Evolutionary conservation across 2,888 invertebrate species (phyloP), one percentile per base, ranked within the genome.

Genomic region (Drosophila tripunctata): DNA sequence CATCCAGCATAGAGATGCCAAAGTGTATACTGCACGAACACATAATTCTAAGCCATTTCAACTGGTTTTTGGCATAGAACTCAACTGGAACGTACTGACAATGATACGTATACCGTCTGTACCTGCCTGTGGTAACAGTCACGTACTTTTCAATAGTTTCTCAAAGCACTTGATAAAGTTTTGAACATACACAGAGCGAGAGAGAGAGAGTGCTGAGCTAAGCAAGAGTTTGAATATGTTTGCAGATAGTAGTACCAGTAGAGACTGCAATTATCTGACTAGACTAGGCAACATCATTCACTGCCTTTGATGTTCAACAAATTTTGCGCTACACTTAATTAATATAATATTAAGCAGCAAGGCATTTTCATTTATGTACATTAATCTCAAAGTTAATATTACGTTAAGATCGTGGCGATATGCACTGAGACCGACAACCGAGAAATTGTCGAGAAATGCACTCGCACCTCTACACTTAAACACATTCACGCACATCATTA

Each of bases 341-440:
- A 62, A 64, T 54, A 75, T 67, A 62, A 68, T 67, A n/a, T n/a
- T n/a, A 58, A 72, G 55, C 65, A 67, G 52, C 36, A 10, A 38
- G 1, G 48, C 14, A 17, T 17, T 36, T 12, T 6, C 19, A 33
- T 10, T n/a, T 21, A 10, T 47, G 10, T 36, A 27, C 43, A 81
- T 81, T 67, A 87, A 82, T 82, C 81, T 82, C 41, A 55, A 62
- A 67, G 85, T 72, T 87, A 82, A 82, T 72, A 85, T 67, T 66
- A 75, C 82, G 81, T 84, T 82, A 84, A 82, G 81, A 82, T 82
- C 75, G n/a, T 19, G 21, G 51, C 66, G 79, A 87, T 87, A 87
- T 73, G 57, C 33, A 33, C 5, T 41, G 33, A 5, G 45, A 54
- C 61, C 35, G 62, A 67, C 67, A 68, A 43, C 77, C 75, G 85